Base-by-base conservation (phyloP, 1,140 invertebrate genomes). In the Notospermus geniculatus region DNA sequence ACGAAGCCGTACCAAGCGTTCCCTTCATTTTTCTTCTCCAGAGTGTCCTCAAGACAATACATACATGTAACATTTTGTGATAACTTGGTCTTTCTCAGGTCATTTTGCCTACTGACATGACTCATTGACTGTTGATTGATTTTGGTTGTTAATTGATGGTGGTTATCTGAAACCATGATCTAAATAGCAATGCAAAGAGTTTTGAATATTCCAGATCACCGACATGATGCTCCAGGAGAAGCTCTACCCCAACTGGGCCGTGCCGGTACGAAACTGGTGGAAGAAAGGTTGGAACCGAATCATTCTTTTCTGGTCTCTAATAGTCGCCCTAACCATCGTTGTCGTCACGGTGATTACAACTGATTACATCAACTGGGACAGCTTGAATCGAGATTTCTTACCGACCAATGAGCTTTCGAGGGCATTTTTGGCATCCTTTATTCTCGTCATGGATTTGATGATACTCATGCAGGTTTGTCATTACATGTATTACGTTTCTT, bases 141-240 rank as follows among this genome's bases (percentile, higher is more conserved):
- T n/a, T n/a, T n/a, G n/a, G n/a, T n/a, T n/a, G n/a, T n/a, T n/a
- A n/a, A n/a, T n/a, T n/a, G n/a, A n/a, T n/a, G n/a, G n/a, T n/a
- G n/a, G n/a, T n/a, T n/a, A n/a, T n/a, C n/a, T n/a, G n/a, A n/a
- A n/a, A n/a, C n/a, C n/a, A n/a, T n/a, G n/a, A n/a, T n/a, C n/a
- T n/a, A n/a, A n/a, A n/a, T n/a, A n/a, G n/a, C n/a, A n/a, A n/a
- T 36, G 4, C 32, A 7, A 36, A 36, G 32, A 36, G 32, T 7
- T 52, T 19, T 52, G 25, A 52, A 4, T 41, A 2, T 70, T 80
- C 19, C 73, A 85, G 83, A 84, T 86, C 13, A 85, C 84, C 45
- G 85, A 86, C 66, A 85, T 86, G 71, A 86, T 86, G 84, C 77
- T 86, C 9, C 85, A 86, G 70, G 85, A 86, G 66, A 82, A 82